Percentiles rank a stretch among this genome's conserved stretches.
Evolutionary conservation across 2,113 vertebrate genomes (phyloP).

Genomic region (Clarias macrocephalus): DNA sequence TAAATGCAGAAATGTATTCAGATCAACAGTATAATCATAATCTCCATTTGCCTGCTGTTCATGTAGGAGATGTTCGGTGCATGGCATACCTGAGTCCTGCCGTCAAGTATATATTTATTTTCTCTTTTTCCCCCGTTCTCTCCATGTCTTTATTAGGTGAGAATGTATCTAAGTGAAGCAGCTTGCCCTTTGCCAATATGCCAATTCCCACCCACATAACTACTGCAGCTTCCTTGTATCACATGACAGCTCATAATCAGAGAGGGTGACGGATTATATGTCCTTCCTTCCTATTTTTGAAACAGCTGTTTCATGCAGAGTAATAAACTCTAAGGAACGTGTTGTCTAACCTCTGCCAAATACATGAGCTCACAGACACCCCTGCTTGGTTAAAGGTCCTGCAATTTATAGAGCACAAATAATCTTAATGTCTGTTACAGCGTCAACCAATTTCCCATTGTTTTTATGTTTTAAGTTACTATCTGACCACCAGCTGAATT

Average conservation of each 20-base stretch:
- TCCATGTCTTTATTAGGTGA: not conserved
- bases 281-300: not conserved
- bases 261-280: not conserved
- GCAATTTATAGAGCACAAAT: not conserved
- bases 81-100: not conserved
- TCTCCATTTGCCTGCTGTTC: not conserved
- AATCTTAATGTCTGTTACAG: not conserved
- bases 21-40: not conserved
- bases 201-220: not conserved
- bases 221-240: not conserved
- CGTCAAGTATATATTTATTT: not conserved
- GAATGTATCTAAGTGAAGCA: not conserved
- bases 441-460: not conserved
- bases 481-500: not conserved
- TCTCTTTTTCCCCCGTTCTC: not conserved
- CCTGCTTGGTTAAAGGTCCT: not conserved
- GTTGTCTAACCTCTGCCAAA: not conserved
- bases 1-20: slow-evolving; percentile 16
- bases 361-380: not conserved
- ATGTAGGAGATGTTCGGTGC: not conserved
- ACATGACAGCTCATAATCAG: not conserved
- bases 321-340: not conserved
- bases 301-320: not conserved
- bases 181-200: not conserved
- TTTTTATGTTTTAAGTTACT: not conserved